Evolutionary conservation across 2,113 vertebrate species (phyloP), one percentile per base, ranked within the genome.

Genomic region (Nansenia antarctica): DNA sequence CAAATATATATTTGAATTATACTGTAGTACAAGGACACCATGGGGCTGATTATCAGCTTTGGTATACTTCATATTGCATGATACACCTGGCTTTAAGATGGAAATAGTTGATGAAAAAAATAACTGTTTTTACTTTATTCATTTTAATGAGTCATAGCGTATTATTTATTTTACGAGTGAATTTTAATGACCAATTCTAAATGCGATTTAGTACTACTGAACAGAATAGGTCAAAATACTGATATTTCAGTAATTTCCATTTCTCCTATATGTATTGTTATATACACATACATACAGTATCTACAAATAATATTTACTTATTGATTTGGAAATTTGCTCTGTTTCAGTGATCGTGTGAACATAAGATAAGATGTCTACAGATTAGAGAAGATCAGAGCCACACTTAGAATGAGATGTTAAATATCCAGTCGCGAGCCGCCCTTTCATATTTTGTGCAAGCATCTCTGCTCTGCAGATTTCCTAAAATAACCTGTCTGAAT

Each of bases 401-500:
- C n/a, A n/a, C n/a, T n/a, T n/a, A n/a, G n/a, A n/a, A n/a, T n/a
- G n/a, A n/a, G n/a, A n/a, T n/a, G n/a, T n/a, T n/a, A n/a, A n/a
- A 47, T 2, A 58, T 62, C 20, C 69, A 55, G 45, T 29, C 0
- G 61, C 57, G 42, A 12, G 8, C 24, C 37, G 9, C 5, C 30
- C 32, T 62, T 39, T 67, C 62, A 47, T 52, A 26, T 66, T 76
- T 57, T 75, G 24, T 8, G 31, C n/a, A 79, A 76, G 47, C 49
- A 60, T 77, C 74, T 77, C 62, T 42, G 20, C 68, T 75, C 60
- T 0, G 61, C 4, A 22, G 67, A 52, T 74, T 70, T 67, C 35
- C 42, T 78, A 67, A 71, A 74, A 69, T 76, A 79, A 70, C 72
- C 73, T 15, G 2, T 67, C 69, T 62, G 42, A 85, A 73, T 80